phyloP scores from a whole-genome alignment of 2,113 vertebrate species.

The Toxostoma redivivum region DNA sequence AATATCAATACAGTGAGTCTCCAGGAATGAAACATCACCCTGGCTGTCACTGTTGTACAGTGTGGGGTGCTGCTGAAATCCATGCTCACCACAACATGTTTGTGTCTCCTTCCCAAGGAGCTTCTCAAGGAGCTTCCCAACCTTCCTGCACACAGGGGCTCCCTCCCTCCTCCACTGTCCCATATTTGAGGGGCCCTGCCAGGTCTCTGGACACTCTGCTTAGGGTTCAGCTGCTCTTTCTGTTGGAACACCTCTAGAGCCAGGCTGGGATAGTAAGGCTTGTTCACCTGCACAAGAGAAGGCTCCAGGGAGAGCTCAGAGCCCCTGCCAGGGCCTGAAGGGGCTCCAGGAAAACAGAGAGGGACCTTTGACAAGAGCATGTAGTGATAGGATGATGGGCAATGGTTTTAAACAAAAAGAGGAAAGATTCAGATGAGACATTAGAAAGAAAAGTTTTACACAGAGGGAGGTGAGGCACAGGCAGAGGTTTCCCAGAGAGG shows the following conservation, averaged over 20 bases:
- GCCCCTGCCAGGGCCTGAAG: accelerated
- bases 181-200: accelerated
- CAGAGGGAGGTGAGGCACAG: not conserved
- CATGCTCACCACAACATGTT: accelerated
- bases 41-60: not conserved
- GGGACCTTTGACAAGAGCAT: too few species aligned
- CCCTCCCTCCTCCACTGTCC: not conserved
- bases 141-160: not conserved
- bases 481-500: not conserved
- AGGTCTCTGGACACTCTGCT: not conserved
- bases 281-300: not conserved
- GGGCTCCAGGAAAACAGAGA: not conserved
- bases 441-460: not conserved
- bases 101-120: not conserved
- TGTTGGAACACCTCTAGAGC: not conserved
- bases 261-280: not conserved
- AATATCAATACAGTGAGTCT: not conserved
- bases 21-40: not conserved
- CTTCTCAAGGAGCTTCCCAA: not conserved
- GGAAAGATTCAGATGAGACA: accelerated
- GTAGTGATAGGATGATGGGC: too few species aligned
- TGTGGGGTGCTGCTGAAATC: not conserved
- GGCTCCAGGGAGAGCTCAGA: not conserved
- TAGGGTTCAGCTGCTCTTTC: not conserved
- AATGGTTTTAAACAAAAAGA: not conserved